Base-by-base conservation (phyloP, 1,140 invertebrate species). In the Ctenoplectra terminalis region DNA sequence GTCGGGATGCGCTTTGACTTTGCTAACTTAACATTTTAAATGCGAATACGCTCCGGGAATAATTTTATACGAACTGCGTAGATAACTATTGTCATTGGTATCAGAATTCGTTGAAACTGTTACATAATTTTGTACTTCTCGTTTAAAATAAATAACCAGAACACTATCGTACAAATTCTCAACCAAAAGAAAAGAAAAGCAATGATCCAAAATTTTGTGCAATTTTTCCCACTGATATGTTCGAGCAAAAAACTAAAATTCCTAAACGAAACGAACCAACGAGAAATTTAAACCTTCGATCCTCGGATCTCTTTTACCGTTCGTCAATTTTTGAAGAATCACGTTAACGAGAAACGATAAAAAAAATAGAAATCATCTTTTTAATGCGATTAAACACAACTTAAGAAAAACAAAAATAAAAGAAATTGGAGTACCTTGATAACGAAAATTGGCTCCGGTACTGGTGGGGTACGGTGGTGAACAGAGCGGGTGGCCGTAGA, bases 401-500 rank as follows among this genome's bases (percentile, higher is more conserved):
- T 6, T 4, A 71, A 31, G 20, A n/a, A 37, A 46, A 61, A 52
- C 8, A 61, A 50, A 52, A 46, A 31, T 13, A 3, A 40, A 60
- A 60, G 60, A 43, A 7, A 43, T 29, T n/a, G 31, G 13, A 20
- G 17, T 37, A 71, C 46, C 8, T 56, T 43, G 61, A 56, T 66
- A 58, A 46, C 11, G 58, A 75, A 81, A 72, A 66, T 43, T 64
- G 29, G 71, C 17, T 56, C 23, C 29, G 9, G 17, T 34, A 52
- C 26, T 43, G 40, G 46, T 17, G 58, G 70, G 52, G 72, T 70
- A 63, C 56, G 79, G 83, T 50, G 75, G 66, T 64, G 73, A 56
- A 75, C 64, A 34, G n/a, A n/a, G 60, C 34, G 66, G 74, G 60
- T 34, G 70, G 66, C 46, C 67, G 84, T 60, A 81, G 66, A 79